These are phyloP conservation scores for Baccha elongata DNA, from an alignment of 2,888 invertebrate species.

Conservation along the genomic window DNA sequence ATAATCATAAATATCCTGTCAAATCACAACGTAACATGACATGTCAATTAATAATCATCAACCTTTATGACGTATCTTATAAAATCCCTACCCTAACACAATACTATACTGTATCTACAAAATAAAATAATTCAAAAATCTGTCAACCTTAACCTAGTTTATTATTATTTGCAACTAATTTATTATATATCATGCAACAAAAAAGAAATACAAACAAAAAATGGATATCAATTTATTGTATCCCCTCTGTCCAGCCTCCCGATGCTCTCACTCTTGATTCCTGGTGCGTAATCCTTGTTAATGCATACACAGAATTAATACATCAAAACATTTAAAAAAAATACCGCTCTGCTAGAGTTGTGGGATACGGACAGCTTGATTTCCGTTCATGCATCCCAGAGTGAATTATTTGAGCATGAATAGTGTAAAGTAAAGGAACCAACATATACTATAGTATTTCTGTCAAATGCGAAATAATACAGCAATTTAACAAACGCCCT, in stretches of 20 bases:
- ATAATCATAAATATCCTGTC: too few species aligned
- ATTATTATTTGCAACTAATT: conserved; percentile 10
- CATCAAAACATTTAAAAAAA: conserved; percentile 23
- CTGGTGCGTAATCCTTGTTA: conserved; percentile 57
- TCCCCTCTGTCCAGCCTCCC: neutral
- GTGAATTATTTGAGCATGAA: conserved; percentile 35
- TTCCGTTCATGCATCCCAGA: conserved; percentile 51
- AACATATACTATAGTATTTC: neutral
- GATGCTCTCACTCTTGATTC: conserved; percentile 26
- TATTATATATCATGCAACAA: neutral
- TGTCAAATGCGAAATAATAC: conserved; percentile 44
- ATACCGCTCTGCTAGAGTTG: neutral
- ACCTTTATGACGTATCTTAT: too few species aligned
- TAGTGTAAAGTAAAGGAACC: neutral
- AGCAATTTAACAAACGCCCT: conserved; percentile 26
- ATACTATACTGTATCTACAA: too few species aligned
- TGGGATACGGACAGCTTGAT: neutral
- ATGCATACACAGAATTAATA: conserved; percentile 58
- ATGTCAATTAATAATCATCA: too few species aligned
- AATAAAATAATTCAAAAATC: conserved; percentile 2
- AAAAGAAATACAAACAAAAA: neutral
- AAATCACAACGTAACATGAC: too few species aligned
- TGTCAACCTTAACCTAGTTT: conserved; percentile 44
- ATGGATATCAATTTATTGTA: neutral
- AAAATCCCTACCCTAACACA: too few species aligned